Evolutionary conservation across 2,113 vertebrate species (phyloP).

Genomic region (Passerina amoena): DNA sequence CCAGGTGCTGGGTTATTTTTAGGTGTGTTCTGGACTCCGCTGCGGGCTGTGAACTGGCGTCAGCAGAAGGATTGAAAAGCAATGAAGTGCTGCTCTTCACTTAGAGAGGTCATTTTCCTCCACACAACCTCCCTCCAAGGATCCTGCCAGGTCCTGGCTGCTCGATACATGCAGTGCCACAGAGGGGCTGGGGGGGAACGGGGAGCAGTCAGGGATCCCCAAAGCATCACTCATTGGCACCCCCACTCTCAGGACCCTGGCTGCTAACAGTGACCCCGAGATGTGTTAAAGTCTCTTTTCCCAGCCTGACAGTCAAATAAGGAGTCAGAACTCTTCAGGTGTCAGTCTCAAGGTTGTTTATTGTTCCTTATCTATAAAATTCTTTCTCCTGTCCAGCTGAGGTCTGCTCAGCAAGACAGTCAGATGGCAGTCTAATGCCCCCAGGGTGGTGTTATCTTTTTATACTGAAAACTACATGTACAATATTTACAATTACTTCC

Average conservation of each 20-base stretch:
- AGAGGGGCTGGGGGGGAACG: not conserved
- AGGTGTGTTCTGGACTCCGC: not conserved
- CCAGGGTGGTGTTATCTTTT: too few relatives aligned
- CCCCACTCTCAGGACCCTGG: not conserved
- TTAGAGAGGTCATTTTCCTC: not conserved
- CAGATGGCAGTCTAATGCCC: too few relatives aligned
- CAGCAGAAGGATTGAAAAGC: slow-evolving; percentile 8
- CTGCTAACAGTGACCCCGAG: too few relatives aligned
- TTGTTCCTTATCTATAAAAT: too few relatives aligned
- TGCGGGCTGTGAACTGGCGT: not conserved
- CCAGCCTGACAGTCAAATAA: too few relatives aligned
- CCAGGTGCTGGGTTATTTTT: slow-evolving; percentile 35
- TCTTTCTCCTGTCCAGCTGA: too few relatives aligned
- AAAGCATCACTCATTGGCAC: fast-evolving
- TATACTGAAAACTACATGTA: too few relatives aligned
- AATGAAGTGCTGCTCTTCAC: not conserved
- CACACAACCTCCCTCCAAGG: not conserved
- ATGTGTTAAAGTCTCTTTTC: too few relatives aligned
- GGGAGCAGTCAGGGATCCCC: not conserved
- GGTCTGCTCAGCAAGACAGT: too few relatives aligned
- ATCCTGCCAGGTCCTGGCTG: not conserved
- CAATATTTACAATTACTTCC: too few relatives aligned
- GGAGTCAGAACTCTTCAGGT: too few relatives aligned
- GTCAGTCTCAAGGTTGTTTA: too few relatives aligned
- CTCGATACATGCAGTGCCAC: fast-evolving